Base-by-base conservation (phyloP, 1,140 invertebrate genomes). In the Eriosoma lanigerum region DNA sequence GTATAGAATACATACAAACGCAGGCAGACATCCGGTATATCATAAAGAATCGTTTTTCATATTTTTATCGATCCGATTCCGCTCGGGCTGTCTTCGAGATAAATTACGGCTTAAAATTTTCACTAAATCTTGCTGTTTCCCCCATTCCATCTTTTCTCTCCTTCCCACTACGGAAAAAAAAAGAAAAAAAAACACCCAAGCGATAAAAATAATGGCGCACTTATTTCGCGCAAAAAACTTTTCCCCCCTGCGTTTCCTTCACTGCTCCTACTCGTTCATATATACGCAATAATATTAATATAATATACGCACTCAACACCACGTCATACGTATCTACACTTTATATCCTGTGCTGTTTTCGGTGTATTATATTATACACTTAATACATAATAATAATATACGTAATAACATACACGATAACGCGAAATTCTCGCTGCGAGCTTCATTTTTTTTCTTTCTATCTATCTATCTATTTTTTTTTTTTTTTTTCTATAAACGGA, bases 141-240 rank as follows among this genome's bases (percentile, higher is more conserved):
- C 6, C 2, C 15, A 6, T 3, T 19, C 15, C 19, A 2, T 8
- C 15, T 29, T 32, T 58, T 73, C 5, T 38, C 8, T 15, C 0
- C 52, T n/a, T n/a, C n/a, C n/a, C n/a, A n/a, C n/a, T n/a, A n/a
- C n/a, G n/a, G n/a, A n/a, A n/a, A n/a, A n/a, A n/a, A n/a, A n/a
- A n/a, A n/a, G n/a, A n/a, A n/a, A n/a, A n/a, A 29, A 62, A 62
- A 48, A 62, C 75, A 48, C 56, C 56, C 54, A n/a, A 6, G 12
- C 48, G 72, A 78, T 78, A 78, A 78, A 78, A 78, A 62, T 78
- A 78, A 78, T 78, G 56, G 75, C 32, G 44, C 75, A 78, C 75
- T 78, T 78, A 78, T 78, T 72, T 60, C 19, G 75, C 75, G 9
- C 56, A 2, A 48, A 78, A 78, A 48, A 62, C 38, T 78, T 78